A percentile compares a stretch with the other conserved stretches of the same genome.
These are phyloP conservation scores for Drosophila grimshawi DNA, from an alignment of 1,140 invertebrate species.

Conservation along the genomic window DNA sequence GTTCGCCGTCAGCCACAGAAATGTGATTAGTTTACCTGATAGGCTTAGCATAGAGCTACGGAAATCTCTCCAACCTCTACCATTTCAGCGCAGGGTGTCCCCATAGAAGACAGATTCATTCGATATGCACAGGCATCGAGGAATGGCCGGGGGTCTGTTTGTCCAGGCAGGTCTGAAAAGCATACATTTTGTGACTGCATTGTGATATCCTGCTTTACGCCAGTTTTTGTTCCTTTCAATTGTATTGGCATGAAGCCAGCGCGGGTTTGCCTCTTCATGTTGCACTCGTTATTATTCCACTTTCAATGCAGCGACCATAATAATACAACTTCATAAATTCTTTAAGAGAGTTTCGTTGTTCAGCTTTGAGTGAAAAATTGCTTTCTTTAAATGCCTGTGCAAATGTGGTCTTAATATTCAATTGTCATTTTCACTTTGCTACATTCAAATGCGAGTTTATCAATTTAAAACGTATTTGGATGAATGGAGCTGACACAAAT, in stretches of 20 bases:
- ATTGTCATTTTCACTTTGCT: conserved; percentile 12
- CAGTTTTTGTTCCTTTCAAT: neutral
- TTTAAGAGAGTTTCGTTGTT: conserved; percentile 2
- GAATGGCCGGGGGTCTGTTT: neutral
- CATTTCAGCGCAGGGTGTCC: neutral
- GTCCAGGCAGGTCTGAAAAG: neutral
- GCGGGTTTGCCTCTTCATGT: neutral
- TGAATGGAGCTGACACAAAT: neutral
- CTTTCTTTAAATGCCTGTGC: neutral
- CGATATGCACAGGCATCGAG: conserved; percentile 29
- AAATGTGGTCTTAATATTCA: conserved; percentile 15
- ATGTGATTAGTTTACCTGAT: conserved; percentile 55
- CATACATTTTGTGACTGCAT: neutral
- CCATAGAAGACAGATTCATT: conserved; percentile 17
- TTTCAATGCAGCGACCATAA: conserved; percentile 46
- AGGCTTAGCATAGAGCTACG: conserved; percentile 32
- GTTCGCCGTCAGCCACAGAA: conserved; percentile 33
- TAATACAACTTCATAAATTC: conserved; percentile 29
- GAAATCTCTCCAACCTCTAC: too few species aligned
- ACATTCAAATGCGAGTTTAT: neutral
- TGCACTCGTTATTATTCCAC: conserved; percentile 36
- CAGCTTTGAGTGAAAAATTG: neutral
- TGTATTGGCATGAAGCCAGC: neutral
- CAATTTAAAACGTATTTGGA: conserved; percentile 3
- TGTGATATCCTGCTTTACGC: conserved; percentile 3